phyloP scores from a whole-genome alignment of 2,888 invertebrate genomes.

The Scaptomyza reducta region DNA sequence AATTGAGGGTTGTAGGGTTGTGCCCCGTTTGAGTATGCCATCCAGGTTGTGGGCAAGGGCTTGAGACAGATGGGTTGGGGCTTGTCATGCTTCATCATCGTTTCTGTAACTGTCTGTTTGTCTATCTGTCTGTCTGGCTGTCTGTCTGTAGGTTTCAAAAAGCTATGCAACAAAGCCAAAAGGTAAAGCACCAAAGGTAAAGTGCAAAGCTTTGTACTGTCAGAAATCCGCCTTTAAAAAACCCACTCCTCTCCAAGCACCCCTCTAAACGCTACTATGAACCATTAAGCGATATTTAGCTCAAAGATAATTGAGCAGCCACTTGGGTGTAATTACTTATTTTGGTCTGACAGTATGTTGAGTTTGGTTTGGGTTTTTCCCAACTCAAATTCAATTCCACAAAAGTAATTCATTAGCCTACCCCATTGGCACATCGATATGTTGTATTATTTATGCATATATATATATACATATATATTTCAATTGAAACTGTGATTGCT shows the following conservation, averaged over 20 bases:
- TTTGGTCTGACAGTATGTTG: constrained; percentile 63
- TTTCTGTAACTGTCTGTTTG: constrained; percentile 28
- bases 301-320: constrained; percentile 82
- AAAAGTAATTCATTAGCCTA: constrained; percentile 51
- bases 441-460: constrained; percentile 2
- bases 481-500: constrained; percentile 44
- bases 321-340: constrained; percentile 83
- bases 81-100: constrained; percentile 49
- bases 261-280: constrained; percentile 24
- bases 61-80: neutral
- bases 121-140: constrained; percentile 3
- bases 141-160: constrained; percentile 11
- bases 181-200: constrained; percentile 61
- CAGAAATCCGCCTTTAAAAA: constrained; percentile 10
- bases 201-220: constrained; percentile 65
- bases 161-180: constrained; percentile 31
- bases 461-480: constrained; percentile 28
- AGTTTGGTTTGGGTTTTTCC: constrained; percentile 15
- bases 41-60: neutral
- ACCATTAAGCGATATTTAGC: constrained; percentile 73
- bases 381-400: constrained; percentile 59
- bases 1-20: constrained; percentile 15
- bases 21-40: constrained; percentile 7
- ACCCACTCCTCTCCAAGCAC: neutral
- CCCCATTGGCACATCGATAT: constrained; percentile 10